phyloP scores from a whole-genome alignment of 2,113 vertebrate species.

The Brachypteracias leptosomus region DNA sequence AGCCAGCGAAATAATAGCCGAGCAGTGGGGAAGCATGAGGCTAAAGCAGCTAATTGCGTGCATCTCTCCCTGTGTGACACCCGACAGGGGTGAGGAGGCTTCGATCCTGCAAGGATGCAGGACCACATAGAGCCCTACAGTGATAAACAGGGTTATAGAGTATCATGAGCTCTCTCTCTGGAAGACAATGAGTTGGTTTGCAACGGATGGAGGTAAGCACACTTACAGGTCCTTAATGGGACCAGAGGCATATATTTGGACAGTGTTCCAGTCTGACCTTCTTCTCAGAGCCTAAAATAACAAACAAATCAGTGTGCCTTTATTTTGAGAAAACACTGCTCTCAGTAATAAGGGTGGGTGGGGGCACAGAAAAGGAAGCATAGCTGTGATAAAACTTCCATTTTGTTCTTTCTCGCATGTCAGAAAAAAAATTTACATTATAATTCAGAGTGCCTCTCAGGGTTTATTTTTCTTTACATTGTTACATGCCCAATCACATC shows the following conservation, averaged over 20 bases:
- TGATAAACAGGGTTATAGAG: accelerated
- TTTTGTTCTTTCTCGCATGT: conserved; percentile 49
- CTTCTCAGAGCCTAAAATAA: conserved; percentile 57
- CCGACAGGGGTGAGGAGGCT: accelerated
- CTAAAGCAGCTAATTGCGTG: not conserved
- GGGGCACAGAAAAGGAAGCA: conserved; percentile 42
- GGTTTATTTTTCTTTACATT: conserved; percentile 61
- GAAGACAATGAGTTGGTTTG: not conserved
- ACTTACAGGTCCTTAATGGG: not conserved
- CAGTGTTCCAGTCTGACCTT: conserved; percentile 9
- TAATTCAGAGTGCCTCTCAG: conserved; percentile 17
- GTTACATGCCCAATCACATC: conserved; percentile 10
- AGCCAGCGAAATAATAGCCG: not conserved
- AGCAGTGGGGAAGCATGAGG: not conserved
- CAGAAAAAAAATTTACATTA: not conserved
- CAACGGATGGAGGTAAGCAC: not conserved
- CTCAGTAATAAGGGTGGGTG: conserved; percentile 40
- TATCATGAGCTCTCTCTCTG: not conserved
- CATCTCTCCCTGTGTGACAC: not conserved
- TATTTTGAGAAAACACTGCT: conserved; percentile 59
- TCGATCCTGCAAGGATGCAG: not conserved
- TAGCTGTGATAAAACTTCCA: conserved; percentile 58
- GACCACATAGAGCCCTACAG: accelerated
- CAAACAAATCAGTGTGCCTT: conserved; percentile 56
- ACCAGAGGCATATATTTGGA: not conserved